Conservation (phyloP, 2,797 vertebrate genomes). For the Champsocephalus esox region DNA sequence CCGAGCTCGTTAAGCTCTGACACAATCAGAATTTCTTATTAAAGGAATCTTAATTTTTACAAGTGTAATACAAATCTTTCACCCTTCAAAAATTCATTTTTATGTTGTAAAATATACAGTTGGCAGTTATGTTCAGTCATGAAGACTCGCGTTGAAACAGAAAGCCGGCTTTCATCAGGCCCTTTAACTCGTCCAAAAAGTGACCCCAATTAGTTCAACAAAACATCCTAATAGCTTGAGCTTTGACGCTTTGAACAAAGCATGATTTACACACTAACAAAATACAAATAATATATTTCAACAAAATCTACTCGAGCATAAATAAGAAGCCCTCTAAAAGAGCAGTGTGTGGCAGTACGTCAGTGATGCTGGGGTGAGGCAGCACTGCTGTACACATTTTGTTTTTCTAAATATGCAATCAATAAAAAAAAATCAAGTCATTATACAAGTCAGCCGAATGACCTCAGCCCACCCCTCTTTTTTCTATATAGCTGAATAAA, state of each 20-base stretch:
- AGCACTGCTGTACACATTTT: background rate
- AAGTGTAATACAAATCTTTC: slow-evolving; percentile 55
- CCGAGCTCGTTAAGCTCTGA: slow-evolving; percentile 47
- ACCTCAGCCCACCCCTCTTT: slow-evolving; percentile 1
- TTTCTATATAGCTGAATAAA: slow-evolving; percentile 31
- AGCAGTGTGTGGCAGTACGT: slow-evolving; percentile 46
- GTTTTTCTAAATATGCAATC: background rate
- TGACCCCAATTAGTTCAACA: slow-evolving; percentile 23
- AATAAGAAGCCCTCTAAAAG: slow-evolving; percentile 55
- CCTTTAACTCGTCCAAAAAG: slow-evolving; percentile 17
- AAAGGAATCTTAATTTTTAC: slow-evolving; percentile 50
- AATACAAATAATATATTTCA: slow-evolving; percentile 38
- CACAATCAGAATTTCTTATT: slow-evolving; percentile 37
- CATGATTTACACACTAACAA: slow-evolving; percentile 60
- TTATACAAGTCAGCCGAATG: slow-evolving; percentile 21
- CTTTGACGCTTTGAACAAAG: slow-evolving; percentile 43
- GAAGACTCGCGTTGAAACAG: slow-evolving; percentile 30
- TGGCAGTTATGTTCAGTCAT: slow-evolving; percentile 37
- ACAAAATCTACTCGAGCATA: slow-evolving; percentile 59
- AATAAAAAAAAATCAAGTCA: slow-evolving; percentile 8
- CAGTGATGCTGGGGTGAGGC: slow-evolving; percentile 16
- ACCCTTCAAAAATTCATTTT: slow-evolving; percentile 21
- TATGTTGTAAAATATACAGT: slow-evolving; percentile 62
- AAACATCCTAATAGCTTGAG: slow-evolving; percentile 34
- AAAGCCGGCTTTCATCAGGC: slow-evolving; percentile 62